Base-by-base conservation (phyloP, 2,888 invertebrate genomes). In the Chaitophorus viminalis region DNA sequence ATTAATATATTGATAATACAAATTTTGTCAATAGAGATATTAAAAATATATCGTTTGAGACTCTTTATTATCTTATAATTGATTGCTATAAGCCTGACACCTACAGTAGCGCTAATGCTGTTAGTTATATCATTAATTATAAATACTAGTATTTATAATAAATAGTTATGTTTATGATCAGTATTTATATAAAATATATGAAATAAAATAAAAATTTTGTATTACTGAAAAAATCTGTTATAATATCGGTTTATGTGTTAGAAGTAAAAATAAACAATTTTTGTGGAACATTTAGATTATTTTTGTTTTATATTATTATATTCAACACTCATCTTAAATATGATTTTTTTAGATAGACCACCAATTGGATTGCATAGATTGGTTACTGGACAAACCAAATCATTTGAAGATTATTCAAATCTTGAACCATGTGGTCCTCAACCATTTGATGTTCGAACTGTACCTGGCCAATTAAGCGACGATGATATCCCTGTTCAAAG, bases 371-470 rank as follows among this genome's bases (percentile, higher is more conserved):
- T 90, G 72, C 89, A 90, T 84, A 88, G 90, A 82, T 82, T 90
- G 78, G 90, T 90, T 18, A 90, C 90, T 65, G 90, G 90, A 14
- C 90, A 90, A 78, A 87, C 89, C n/a, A 87, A 88, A 81, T 89
- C 89, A 25, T 92, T 92, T 89, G 93, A 92, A 4, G 93, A 93
- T 89, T 90, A 91, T 21, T 92, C 91, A 72, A 91, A 91, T 89
- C 90, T 90, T 29, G 92, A 92, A 89, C 91, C 91, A 89, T 92
- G 92, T 89, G 89, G 92, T 33, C 93, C 93, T 25, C 91, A 91
- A 65, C 93, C 93, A 3, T 92, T 93, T 0, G 90, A 93, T 46
- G 91, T 93, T 74, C 91, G 93, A 76, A 93, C 93, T 92, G 92
- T 93, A 52, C 93, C 92, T 11, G 93, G 93, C 29, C 93, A 93